phyloP scores from a whole-genome alignment of 2,888 invertebrate genomes.

The Prosapia bicincta region DNA sequence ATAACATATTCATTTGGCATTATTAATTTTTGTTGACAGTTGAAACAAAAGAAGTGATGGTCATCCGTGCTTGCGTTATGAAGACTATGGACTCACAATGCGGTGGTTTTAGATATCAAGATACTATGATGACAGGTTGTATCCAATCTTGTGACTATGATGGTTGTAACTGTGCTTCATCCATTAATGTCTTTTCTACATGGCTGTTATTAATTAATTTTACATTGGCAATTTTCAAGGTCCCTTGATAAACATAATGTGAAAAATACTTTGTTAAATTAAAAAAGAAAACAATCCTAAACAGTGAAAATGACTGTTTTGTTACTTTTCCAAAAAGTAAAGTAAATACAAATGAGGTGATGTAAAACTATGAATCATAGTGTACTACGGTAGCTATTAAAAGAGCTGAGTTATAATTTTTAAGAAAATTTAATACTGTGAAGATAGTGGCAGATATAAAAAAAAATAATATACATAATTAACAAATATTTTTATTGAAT shows the following conservation, averaged over 20 bases:
- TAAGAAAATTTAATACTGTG: no score
- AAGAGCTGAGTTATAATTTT: no score
- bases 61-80: conserved; percentile 50
- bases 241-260: neutral
- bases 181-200: neutral
- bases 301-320: no score
- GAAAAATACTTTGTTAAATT: no score
- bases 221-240: neutral
- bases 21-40: conserved; percentile 31
- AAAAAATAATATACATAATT: no score
- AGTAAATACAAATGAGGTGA: no score
- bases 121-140: conserved; percentile 49
- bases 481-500: no score
- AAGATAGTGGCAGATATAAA: no score
- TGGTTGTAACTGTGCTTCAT: conserved; percentile 48
- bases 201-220: neutral
- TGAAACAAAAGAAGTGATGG: conserved; percentile 41
- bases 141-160: conserved; percentile 51
- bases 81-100: conserved; percentile 53
- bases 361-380: no score
- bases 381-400: no score
- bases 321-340: no score
- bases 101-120: conserved; percentile 50
- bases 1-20: neutral
- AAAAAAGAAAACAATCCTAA: no score